Evolutionary conservation across 2,797 vertebrate genomes (phyloP), one percentile per base, ranked within the genome.

Genomic region (Sebastes minor): DNA sequence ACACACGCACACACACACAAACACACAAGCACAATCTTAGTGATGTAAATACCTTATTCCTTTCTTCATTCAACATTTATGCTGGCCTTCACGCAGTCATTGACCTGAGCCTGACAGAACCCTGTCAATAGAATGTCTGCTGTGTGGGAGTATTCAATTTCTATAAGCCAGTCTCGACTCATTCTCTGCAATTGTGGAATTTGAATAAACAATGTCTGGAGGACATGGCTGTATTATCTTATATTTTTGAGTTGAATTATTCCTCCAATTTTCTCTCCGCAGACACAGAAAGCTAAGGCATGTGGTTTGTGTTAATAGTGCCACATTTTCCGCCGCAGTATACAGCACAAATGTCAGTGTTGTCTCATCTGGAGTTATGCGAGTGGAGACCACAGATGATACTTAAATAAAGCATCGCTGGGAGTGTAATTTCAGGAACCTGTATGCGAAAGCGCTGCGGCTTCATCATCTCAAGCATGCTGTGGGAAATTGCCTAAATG

Each of bases 401-500:
- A 52, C 61, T 66, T 60, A 30, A 60, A 76, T 76, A 78, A 81
- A 86, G 53, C 38, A 60, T 33, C 0, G 0, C 78, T 65, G 38
- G 2, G 73, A 76, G 71, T 61, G 52, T 81, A 71, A 88, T 91
- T 82, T 76, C 74, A 71, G 62, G 33, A 53, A 16, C n/a, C 59
- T 46, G 6, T 69, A 83, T 87, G 73, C 52, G 56, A 75, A 77
- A 80, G 69, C 72, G 42, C 57, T 35, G 71, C 76, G 3, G 74
- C 82, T 84, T 82, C 73, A 81, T 88, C 80, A 79, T 61, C 82
- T 78, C 46, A 22, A 73, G 79, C 71, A 55, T 14, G 10, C 67
- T 53, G 23, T 66, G 79, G 74, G 73, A 87, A 90, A 89, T 89
- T 87, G 81, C 53, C 76, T 74, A 59, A 89, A 85, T 86, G 87